Evolutionary conservation across 2,888 invertebrate species (phyloP), one percentile per base, ranked within the genome.

Genomic region (Agrotis exclamationis): DNA sequence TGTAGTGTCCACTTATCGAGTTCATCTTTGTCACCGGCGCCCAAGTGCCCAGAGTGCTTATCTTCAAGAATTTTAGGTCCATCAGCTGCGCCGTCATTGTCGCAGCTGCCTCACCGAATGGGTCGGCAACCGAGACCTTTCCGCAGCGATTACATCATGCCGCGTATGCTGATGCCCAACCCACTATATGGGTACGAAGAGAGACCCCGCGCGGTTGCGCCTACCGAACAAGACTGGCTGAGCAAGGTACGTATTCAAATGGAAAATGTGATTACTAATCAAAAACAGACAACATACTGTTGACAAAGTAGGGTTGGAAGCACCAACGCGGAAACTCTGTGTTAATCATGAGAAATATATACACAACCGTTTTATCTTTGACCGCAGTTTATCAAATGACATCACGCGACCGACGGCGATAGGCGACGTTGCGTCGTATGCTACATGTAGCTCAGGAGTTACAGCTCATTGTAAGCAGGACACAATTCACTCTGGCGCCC

Each of bases 211-310:
- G 69, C 69, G 4, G 79, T 80, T 0, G 80, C 67, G 0, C 56
- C 76, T n/a, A 47, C 75, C 0, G 79, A 86, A 7, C 75, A 86
- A 28, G 87, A 90, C 54, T 92, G 91, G 92, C 83, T 93, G 5
- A 89, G 86, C 64, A 90, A 89, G 89, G 91, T 91, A 80, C 22
- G 79, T 76, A 70, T n/a, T 22, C 5, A 50, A 20, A 20, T 39
- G 9, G 2, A 0, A 13, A 48, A 53, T 9, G 44, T 45, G 22
- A 45, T 45, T 22, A 45, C 6, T 44, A 14, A 44, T 53, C 20
- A 47, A 44, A 18, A 63, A 65, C 20, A 39, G 33, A 22, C 22
- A n/a, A 22, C 22, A 65, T 33, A 48, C n/a, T 56, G 13, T 63
- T 33, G 6, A 11, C 22, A 18, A 22, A 1, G 33, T 33, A 22